Evolutionary conservation across 2,113 vertebrate genomes (phyloP).

Genomic region (Mobula hypostoma): DNA sequence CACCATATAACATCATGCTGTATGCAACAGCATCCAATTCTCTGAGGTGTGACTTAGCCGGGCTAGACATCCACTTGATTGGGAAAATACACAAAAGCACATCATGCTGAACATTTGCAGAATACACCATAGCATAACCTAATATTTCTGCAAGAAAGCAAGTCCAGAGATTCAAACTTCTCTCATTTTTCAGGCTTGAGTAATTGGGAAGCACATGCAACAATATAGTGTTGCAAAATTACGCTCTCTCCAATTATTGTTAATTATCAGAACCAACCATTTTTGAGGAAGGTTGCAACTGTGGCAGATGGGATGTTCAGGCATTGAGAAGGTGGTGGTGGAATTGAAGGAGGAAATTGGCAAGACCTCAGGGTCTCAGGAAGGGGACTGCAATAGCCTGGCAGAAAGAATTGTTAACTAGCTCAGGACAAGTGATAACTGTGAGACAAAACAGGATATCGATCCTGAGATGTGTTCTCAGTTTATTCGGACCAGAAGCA

Average conservation of each 20-base stretch:
- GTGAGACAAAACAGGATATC: not conserved
- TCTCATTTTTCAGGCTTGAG: not conserved
- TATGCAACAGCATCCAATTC: not conserved
- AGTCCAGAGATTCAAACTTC: not conserved
- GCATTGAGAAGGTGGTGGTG: constrained; percentile 18
- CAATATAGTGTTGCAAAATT: not conserved
- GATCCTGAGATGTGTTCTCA: not conserved
- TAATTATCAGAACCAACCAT: not conserved
- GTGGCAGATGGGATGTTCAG: not conserved
- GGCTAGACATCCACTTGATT: not conserved
- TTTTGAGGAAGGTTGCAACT: not conserved
- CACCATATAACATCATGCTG: not conserved
- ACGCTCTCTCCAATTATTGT: not conserved
- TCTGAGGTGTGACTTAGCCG: too few species aligned
- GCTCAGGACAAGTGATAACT: constrained; percentile 3
- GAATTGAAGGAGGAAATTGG: constrained; percentile 8
- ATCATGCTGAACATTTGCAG: not conserved
- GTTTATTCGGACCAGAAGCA: not conserved
- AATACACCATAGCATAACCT: not conserved
- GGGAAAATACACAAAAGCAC: not conserved
- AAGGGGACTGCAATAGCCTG: not conserved
- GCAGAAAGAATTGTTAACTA: not conserved
- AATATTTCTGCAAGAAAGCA: not conserved
- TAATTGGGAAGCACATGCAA: not conserved
- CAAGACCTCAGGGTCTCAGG: not conserved